A percentile compares a stretch with the other conserved stretches of the same genome.
Conservation (phyloP, 2,113 vertebrate species). For the Pseudonaja textilis region DNA sequence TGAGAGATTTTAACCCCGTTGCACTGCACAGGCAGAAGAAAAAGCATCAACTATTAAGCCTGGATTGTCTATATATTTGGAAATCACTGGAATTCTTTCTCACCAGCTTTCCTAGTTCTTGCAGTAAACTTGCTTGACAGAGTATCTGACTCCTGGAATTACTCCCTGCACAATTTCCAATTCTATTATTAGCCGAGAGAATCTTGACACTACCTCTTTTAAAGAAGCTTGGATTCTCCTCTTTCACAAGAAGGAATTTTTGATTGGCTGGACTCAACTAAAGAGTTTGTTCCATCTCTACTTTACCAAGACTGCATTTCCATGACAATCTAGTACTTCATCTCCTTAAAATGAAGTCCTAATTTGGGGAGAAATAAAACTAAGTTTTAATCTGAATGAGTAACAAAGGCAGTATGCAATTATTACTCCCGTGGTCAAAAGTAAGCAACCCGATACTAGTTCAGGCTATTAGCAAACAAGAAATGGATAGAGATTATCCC, state of each 20-base stretch:
- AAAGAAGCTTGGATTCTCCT: not conserved
- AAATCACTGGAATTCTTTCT: not conserved
- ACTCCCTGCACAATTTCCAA: not conserved
- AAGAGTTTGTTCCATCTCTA: not conserved
- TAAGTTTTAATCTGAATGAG: not conserved
- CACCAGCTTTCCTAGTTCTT: not conserved
- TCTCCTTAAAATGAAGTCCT: not conserved
- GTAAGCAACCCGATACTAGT: not conserved
- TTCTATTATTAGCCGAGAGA: not conserved
- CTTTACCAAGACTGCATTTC: not conserved
- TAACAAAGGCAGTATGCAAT: not conserved
- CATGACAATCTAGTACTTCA: not conserved
- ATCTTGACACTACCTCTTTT: not conserved
- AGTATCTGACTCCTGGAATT: not conserved
- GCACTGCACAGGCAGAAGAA: not conserved
- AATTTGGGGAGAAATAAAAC: not conserved
- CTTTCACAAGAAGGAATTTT: not conserved
- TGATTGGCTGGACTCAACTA: not conserved
- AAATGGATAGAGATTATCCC: not conserved
- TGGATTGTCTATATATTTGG: not conserved
- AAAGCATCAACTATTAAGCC: not conserved
- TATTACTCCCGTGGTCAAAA: not conserved
- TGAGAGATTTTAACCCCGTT: not conserved
- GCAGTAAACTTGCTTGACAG: not conserved
- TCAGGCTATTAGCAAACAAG: not conserved